These are phyloP conservation scores for Acronicta aceris DNA, from an alignment of 2,888 invertebrate species.

Conservation along the genomic window DNA sequence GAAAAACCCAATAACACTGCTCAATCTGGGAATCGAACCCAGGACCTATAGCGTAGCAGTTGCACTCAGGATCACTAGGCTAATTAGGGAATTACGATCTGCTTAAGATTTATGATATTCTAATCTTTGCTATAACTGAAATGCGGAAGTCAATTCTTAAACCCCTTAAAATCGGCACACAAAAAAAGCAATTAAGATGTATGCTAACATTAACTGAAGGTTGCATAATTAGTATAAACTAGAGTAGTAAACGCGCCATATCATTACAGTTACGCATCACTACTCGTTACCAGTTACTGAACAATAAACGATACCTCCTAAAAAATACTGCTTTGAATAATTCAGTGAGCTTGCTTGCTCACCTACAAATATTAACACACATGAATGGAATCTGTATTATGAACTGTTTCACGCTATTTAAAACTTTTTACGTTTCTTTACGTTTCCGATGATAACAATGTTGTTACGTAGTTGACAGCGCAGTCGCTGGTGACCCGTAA, in stretches of 20 bases:
- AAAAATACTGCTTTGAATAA: slow-evolving; percentile 19
- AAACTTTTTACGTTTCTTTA: slow-evolving; percentile 3
- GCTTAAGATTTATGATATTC: too few relatives aligned
- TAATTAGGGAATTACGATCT: too few relatives aligned
- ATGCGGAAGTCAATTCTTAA: too few relatives aligned
- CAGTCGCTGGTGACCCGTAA: too few relatives aligned
- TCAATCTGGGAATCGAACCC: too few relatives aligned
- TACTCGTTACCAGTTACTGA: neutral
- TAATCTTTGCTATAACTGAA: too few relatives aligned
- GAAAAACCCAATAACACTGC: too few relatives aligned
- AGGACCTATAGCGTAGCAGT: too few relatives aligned
- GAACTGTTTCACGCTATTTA: slow-evolving; percentile 1
- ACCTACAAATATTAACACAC: slow-evolving; percentile 1
- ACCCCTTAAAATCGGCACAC: neutral
- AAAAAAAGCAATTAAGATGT: neutral
- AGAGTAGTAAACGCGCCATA: neutral
- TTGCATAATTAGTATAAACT: neutral
- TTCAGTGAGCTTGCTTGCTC: neutral
- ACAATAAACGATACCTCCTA: slow-evolving; percentile 7
- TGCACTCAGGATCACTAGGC: too few relatives aligned
- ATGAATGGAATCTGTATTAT: slow-evolving; percentile 3
- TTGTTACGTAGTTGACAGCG: too few relatives aligned
- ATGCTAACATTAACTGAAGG: neutral
- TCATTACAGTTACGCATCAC: slow-evolving; percentile 11
- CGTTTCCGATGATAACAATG: neutral